A percentile compares a stretch with the other conserved stretches of the same genome.
Conservation (phyloP, 2,888 invertebrate genomes). For the Antheraea assamensis region DNA sequence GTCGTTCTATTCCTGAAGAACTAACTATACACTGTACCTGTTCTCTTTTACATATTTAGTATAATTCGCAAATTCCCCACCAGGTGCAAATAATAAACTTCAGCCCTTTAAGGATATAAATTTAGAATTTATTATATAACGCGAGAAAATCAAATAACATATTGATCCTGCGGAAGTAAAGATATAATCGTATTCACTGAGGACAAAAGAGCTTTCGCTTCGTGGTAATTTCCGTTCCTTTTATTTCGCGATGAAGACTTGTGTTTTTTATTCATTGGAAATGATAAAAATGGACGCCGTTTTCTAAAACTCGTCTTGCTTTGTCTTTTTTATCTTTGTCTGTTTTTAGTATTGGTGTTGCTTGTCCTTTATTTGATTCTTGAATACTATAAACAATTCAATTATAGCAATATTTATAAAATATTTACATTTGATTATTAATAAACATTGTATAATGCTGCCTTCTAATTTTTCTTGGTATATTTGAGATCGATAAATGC, state of each 20-base stretch:
- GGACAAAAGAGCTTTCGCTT: neutral
- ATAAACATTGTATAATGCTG: too few relatives aligned
- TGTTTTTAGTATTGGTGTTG: neutral
- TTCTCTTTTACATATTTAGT: too few relatives aligned
- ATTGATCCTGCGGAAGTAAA: neutral
- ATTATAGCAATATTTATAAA: neutral
- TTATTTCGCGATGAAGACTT: neutral
- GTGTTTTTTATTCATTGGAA: neutral
- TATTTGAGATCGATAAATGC: too few relatives aligned
- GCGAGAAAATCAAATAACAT: neutral
- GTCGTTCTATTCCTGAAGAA: too few relatives aligned
- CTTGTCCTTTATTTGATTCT: neutral
- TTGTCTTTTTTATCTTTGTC: neutral
- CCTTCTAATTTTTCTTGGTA: too few relatives aligned
- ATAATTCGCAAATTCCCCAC: too few relatives aligned
- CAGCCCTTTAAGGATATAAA: too few relatives aligned
- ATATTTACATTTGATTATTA: too few relatives aligned
- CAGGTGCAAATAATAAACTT: too few relatives aligned
- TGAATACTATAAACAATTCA: neutral
- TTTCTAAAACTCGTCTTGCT: neutral
- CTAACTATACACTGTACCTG: too few relatives aligned
- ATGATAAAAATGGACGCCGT: neutral
- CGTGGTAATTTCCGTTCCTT: constrained; percentile 3
- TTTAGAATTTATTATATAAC: too few relatives aligned
- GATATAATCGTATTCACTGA: neutral